Base-by-base conservation (phyloP, 2,888 invertebrate genomes). In the Heteropelma amictum region DNA sequence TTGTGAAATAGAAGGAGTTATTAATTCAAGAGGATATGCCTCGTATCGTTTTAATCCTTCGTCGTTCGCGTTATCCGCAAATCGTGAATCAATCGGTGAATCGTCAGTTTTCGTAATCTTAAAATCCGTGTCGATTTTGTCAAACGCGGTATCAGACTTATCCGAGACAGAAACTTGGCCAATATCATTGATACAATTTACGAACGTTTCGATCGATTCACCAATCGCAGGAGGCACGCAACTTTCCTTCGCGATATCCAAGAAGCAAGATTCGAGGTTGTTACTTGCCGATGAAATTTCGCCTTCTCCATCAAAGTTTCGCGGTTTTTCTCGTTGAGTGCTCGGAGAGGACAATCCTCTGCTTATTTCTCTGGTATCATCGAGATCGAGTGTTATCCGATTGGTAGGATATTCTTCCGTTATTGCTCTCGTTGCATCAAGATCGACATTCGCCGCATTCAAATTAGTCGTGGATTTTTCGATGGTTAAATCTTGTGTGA, bases 131-230 rank as follows among this genome's bases (percentile, higher is more conserved):
- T 12, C 26, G 12, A 21, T 8, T 30, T 21, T 30, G 17, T 12
- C 54, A 21, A 45, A 2, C 7, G 12, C 42, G 10, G 8, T 3
- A 4, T 53, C 30, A 21, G 45, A 6, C 5, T 45, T 61, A 14
- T 49, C 30, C 10, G 19, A 51, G 6, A 10, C 26, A 40, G 49
- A 14, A 2, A 42, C 17, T 47, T 54, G 42, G 10, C 6, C 65
- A 14, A 61, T 21, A 28, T 45, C 54, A 12, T 47, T 61, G 30
- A 33, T 17, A 42, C 61, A 61, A 19, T 54, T 65, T 21, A 67
- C 56, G 26, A 72, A 73, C 14, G 28, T 61, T n/a, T 63, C 72
- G 26, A 49, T 26, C 4, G 72, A 26, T 33, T 28, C 21, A n/a
- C 12, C 68, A 14, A 72, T n/a, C 14, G 54, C 23, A 12, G 45